Evolutionary conservation across 1,140 invertebrate genomes (phyloP), one percentile per base, ranked within the genome.

Genomic region (Euura saliciscinereae): DNA sequence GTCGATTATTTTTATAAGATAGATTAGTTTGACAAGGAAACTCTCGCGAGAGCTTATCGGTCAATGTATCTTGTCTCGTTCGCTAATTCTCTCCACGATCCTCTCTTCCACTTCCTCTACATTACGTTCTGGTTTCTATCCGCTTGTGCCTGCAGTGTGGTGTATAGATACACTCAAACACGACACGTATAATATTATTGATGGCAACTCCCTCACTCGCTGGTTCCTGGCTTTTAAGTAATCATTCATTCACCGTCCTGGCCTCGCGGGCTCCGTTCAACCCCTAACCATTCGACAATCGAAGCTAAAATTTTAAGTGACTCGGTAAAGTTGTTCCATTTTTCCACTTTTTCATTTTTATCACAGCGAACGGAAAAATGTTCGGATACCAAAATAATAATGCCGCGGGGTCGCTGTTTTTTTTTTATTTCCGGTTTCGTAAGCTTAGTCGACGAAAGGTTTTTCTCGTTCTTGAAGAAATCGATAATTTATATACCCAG

Each of bases 271-370:
- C 51, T 59, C 51, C 51, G 51, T n/a, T 59, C 28, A 28, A 28
- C 28, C 28, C 28, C 28, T 28, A 28, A 28, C 28, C 28, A 28
- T 28, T 28, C 28, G 28, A 6, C 13, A 59, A 59, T 59, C 51
- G 6, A 59, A 59, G 8, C 51, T 59, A 59, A 59, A 59, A 59
- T 59, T 59, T 59, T n/a, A 59, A 59, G 51, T 59, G 51, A 59
- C 51, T 59, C 8, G n/a, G 51, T 59, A 59, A n/a, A 59, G 51
- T 59, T 59, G 51, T 59, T 59, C 13, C 13, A 59, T 59, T 59
- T n/a, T n/a, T 28, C 51, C 51, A 59, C 51, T 59, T 59, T 59
- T 59, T 59, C 51, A 59, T 59, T 59, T 59, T 59, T 59, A 59
- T 59, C 51, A 59, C 51, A 8, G 6, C 51, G 51, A 59, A 59